These are phyloP conservation scores for Fringilla coelebs DNA, from an alignment of 2,797 vertebrate species.

Conservation along the genomic window DNA sequence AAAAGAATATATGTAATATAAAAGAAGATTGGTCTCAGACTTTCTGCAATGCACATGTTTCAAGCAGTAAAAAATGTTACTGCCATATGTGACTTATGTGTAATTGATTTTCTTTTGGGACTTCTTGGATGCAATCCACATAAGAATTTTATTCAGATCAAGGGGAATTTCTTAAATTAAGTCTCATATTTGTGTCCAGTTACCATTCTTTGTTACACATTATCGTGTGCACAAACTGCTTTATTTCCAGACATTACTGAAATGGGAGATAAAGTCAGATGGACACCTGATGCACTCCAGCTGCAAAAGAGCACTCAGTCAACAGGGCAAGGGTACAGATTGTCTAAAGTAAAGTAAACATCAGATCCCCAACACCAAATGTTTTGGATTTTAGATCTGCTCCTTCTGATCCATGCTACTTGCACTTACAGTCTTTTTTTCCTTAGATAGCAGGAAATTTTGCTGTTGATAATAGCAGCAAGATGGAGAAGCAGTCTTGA, in stretches of 20 bases:
- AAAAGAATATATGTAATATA: background rate
- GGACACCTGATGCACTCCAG: background rate
- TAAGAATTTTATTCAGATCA: background rate
- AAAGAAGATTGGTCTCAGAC: background rate
- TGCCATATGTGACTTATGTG: background rate
- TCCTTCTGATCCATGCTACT: background rate
- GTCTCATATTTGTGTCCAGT: background rate
- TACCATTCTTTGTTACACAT: background rate
- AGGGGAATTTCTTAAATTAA: background rate
- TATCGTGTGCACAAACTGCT: rapidly evolving
- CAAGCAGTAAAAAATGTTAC: background rate
- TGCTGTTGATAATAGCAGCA: background rate
- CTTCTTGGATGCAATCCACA: background rate
- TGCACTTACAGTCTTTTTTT: background rate
- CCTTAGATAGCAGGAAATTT: background rate
- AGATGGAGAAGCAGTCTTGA: background rate
- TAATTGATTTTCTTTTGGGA: background rate
- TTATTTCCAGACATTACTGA: background rate
- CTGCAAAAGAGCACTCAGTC: background rate
- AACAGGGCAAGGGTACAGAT: background rate
- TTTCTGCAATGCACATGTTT: background rate
- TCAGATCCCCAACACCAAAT: background rate
- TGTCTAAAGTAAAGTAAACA: background rate
- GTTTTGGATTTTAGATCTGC: background rate
- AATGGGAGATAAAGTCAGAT: background rate